phyloP scores from a whole-genome alignment of 2,888 invertebrate genomes.

The Drosophila formosana region DNA sequence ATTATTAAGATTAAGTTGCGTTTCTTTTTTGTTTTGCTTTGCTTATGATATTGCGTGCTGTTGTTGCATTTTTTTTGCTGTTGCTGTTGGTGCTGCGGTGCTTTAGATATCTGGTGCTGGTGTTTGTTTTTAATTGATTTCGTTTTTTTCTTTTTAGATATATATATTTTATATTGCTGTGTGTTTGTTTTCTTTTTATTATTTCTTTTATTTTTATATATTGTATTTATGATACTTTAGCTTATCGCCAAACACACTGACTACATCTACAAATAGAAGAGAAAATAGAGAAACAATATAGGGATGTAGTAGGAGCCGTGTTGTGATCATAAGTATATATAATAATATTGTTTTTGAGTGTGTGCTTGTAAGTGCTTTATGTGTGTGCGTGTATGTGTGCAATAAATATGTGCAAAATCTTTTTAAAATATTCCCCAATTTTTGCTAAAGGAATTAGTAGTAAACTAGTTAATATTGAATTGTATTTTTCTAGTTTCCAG shows the following conservation, averaged over 20 bases:
- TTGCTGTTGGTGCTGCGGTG: conserved; percentile 74
- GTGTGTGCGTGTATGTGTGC: conserved; percentile 16
- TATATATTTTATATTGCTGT: conserved; percentile 75
- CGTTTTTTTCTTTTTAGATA: conserved; percentile 21
- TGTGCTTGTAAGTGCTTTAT: conserved; percentile 22
- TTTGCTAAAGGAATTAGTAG: neutral
- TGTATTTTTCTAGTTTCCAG: too few species aligned
- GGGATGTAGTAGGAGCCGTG: conserved; percentile 63
- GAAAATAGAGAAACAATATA: conserved; percentile 71
- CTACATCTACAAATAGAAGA: conserved; percentile 91
- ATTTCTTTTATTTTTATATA: conserved; percentile 48
- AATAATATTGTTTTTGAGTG: conserved; percentile 13
- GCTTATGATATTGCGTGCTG: conserved; percentile 62
- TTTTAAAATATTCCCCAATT: conserved; percentile 21
- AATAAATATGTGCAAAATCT: conserved; percentile 27
- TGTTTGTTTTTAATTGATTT: conserved; percentile 41
- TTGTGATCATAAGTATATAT: conserved; percentile 31
- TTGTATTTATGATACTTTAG: conserved; percentile 78
- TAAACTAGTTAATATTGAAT: too few species aligned
- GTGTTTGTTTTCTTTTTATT: conserved; percentile 49
- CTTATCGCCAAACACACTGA: conserved; percentile 95
- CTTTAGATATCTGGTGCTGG: conserved; percentile 63
- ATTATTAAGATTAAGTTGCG: conserved; percentile 22
- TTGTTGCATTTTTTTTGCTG: conserved; percentile 33
- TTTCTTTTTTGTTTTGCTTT: neutral